Conservation (phyloP, 2,113 vertebrate genomes). For the Polyodon spathula region DNA sequence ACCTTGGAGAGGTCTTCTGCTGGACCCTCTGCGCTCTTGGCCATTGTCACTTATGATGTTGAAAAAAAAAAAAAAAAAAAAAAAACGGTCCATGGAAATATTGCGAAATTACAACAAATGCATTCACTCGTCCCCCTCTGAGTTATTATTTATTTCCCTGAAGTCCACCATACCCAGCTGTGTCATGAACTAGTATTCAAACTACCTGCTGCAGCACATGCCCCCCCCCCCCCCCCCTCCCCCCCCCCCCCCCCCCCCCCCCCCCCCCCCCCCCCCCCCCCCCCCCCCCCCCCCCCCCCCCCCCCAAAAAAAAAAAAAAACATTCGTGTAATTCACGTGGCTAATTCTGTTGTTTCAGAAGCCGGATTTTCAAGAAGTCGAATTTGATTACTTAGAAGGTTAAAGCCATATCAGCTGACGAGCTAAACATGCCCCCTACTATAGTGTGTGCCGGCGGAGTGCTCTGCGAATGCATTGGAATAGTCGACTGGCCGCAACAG, state of each 20-base stretch:
- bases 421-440: constrained; percentile 34
- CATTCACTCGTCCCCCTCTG: constrained; percentile 43
- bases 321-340: background rate
- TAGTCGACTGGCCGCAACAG: background rate
- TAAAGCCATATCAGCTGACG: constrained; percentile 22
- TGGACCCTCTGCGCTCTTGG: constrained; percentile 41
- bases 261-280: too few relatives aligned
- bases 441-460: constrained; percentile 19
- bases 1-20: constrained; percentile 81
- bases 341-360: background rate
- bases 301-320: too few relatives aligned
- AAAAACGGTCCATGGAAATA: background rate
- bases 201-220: background rate
- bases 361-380: background rate
- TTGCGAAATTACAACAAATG: constrained; percentile 32
- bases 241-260: too few relatives aligned
- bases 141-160: too few relatives aligned
- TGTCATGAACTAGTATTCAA: background rate
- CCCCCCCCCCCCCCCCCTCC: too few relatives aligned
- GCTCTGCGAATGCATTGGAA: constrained; percentile 14
- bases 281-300: too few relatives aligned
- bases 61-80: background rate
- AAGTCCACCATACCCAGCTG: too few relatives aligned
- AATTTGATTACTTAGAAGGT: constrained; percentile 11
- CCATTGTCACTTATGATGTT: constrained; percentile 33